These are phyloP conservation scores for Caligus rogercresseyi DNA, from an alignment of 1,140 invertebrate genomes.

Conservation along the genomic window DNA sequence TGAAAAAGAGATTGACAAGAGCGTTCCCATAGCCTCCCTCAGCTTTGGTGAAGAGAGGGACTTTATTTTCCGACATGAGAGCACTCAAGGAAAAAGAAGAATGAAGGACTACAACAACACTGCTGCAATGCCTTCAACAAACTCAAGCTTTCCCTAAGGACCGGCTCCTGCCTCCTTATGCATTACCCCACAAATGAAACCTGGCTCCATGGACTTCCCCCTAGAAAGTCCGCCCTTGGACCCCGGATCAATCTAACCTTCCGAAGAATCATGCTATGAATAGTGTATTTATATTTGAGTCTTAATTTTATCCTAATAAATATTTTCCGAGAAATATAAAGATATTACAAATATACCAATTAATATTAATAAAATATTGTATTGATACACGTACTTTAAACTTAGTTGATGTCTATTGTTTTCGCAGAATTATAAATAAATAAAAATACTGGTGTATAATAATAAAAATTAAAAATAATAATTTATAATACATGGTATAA, in stretches of 20 bases:
- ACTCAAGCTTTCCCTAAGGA: constrained; percentile 31
- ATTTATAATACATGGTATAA: no score
- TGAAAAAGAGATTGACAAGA: constrained; percentile 42
- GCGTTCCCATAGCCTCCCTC: constrained; percentile 45
- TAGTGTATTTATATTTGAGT: background rate
- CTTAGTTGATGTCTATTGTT: no score
- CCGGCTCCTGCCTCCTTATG: constrained; percentile 49
- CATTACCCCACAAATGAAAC: constrained; percentile 48
- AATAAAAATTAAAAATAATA: no score
- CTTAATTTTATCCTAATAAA: no score
- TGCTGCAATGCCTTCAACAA: background rate
- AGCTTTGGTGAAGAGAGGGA: constrained; percentile 44
- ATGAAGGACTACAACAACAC: constrained; percentile 10
- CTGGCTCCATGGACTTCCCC: constrained; percentile 51
- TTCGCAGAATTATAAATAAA: no score
- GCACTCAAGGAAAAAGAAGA: no score
- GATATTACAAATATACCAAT: no score
- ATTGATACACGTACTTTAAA: no score
- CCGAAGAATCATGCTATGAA: constrained; percentile 26
- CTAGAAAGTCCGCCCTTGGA: constrained; percentile 35
- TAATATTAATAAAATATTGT: no score
- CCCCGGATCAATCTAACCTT: constrained; percentile 51
- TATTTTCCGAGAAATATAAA: no score
- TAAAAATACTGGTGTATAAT: no score
- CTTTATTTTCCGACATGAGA: constrained; percentile 44